Evolutionary conservation across 2,797 vertebrate genomes (phyloP), one percentile per base, ranked within the genome.

Genomic region (Diplodus sargus): DNA sequence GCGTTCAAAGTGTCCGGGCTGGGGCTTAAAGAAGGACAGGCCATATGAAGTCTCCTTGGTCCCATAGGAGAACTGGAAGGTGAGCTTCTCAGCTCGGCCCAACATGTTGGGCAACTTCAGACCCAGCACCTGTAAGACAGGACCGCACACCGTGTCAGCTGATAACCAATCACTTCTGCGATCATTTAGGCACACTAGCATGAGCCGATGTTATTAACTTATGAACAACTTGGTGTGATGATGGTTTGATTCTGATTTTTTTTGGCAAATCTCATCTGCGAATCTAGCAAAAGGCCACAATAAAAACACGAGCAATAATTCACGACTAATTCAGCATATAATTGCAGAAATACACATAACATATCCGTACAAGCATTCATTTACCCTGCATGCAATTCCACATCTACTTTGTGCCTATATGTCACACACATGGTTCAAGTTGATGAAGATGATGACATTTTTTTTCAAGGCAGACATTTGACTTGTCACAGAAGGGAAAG

Each of bases 31-130:
- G 95, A 98, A 96, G 3, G 97, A 98, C 54, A 99, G 89, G 78
- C 98, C 98, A 0, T 99, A 99, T 0, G 97, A 98, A 0, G 97
- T 99, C 90, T 99, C 98, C 90, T 99, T 99, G 18, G 98, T 99
- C 59, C 98, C 98, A 0, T 99, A 99, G n/a, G 98, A 99, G 90
- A 99, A 99, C 94, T 99, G 98, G 87, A 99, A 99, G 51, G 97
- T 98, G 70, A 98, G 95, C 85, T 98, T 99, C 85, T 99, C 98
- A 16, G 98, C 98, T 43, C 97, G 96, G 20, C 98, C 98, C 0
- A 98, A 83, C 73, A 97, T 92, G 79, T 99, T 99, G 25, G 98
- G 98, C 52, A 99, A 93, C 86, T 98, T 99, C 54, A 99, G 85
- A 39, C 98, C 98, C 28, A 99, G 95, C 0, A 99, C 98, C 98